Conservation (phyloP, 2,888 invertebrate species). For the Yponomeuta evonymella region DNA sequence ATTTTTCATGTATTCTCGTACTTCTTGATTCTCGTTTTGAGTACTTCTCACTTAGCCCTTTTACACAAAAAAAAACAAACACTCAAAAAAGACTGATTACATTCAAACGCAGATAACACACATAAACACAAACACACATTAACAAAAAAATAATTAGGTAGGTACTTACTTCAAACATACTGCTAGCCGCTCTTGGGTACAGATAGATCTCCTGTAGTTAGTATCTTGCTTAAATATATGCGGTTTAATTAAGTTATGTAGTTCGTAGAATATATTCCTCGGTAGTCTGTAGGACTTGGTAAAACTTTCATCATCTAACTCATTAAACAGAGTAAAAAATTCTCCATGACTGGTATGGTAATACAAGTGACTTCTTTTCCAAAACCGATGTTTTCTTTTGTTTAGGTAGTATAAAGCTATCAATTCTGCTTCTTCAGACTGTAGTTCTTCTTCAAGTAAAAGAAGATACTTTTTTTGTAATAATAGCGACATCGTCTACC, state of each 20-base stretch:
- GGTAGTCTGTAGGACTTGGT: slow-evolving; percentile 21
- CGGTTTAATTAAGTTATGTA: slow-evolving; percentile 21
- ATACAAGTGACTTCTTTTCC: slow-evolving; percentile 21
- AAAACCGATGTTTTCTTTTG: slow-evolving; percentile 22
- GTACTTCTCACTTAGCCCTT: slow-evolving; percentile 17
- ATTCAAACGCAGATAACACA: slow-evolving; percentile 17
- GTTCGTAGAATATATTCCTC: slow-evolving; percentile 13
- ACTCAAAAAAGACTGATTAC: slow-evolving; percentile 21
- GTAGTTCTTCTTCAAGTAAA: slow-evolving; percentile 19
- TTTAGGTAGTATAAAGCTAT: slow-evolving; percentile 18
- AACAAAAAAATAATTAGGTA: slow-evolving; percentile 18
- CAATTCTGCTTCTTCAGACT: slow-evolving; percentile 19
- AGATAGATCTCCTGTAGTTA: slow-evolving; percentile 20
- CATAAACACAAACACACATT: slow-evolving; percentile 17
- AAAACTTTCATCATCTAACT: slow-evolving; percentile 25
- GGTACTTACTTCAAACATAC: slow-evolving; percentile 20
- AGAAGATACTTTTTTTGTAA: slow-evolving; percentile 24
- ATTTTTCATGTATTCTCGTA: slow-evolving; percentile 19
- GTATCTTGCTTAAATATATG: slow-evolving; percentile 20
- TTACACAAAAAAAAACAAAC: slow-evolving; percentile 20
- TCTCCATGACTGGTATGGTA: slow-evolving; percentile 21
- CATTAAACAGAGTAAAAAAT: slow-evolving; percentile 24
- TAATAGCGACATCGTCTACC: slow-evolving; percentile 23
- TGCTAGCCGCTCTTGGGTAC: slow-evolving; percentile 18
- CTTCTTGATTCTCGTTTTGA: slow-evolving; percentile 18